phyloP scores from a whole-genome alignment of 2,113 vertebrate genomes.

The Galbula dea region DNA sequence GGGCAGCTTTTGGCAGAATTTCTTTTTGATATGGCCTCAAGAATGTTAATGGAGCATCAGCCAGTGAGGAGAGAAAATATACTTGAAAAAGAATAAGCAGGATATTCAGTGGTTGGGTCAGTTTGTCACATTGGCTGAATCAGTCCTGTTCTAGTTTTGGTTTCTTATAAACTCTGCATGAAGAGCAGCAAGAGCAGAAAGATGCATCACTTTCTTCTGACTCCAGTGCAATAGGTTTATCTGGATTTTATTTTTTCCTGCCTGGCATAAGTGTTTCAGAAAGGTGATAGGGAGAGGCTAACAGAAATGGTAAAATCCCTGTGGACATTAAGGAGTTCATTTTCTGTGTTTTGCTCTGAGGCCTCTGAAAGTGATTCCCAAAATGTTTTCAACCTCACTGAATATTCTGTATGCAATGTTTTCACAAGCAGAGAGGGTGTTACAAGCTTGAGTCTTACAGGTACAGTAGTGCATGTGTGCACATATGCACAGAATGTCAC shows the following conservation, averaged over 20 bases:
- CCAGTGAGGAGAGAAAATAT: background rate
- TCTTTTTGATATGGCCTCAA: background rate
- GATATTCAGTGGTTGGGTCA: background rate
- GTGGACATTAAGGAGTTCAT: background rate
- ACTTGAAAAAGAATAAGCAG: background rate
- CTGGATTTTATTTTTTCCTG: background rate
- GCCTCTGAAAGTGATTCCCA: background rate
- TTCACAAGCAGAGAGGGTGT: background rate
- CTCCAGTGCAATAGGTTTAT: background rate
- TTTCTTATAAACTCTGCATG: background rate
- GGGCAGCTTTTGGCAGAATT: conserved; percentile 35
- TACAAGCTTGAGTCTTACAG: background rate
- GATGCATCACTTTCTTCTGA: background rate
- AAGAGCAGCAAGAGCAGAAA: background rate
- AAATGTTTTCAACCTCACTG: background rate
- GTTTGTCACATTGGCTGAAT: background rate
- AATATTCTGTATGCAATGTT: background rate
- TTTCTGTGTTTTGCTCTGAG: background rate
- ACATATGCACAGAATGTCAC: background rate
- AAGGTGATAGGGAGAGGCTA: background rate
- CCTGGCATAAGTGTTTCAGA: background rate
- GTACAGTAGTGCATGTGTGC: background rate
- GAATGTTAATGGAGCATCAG: conserved; percentile 28
- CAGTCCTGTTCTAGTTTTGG: background rate
- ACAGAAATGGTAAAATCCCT: background rate